Evolutionary conservation across 2,113 vertebrate species (phyloP), one percentile per base, ranked within the genome.

Genomic region (Hiodon alosoides): DNA sequence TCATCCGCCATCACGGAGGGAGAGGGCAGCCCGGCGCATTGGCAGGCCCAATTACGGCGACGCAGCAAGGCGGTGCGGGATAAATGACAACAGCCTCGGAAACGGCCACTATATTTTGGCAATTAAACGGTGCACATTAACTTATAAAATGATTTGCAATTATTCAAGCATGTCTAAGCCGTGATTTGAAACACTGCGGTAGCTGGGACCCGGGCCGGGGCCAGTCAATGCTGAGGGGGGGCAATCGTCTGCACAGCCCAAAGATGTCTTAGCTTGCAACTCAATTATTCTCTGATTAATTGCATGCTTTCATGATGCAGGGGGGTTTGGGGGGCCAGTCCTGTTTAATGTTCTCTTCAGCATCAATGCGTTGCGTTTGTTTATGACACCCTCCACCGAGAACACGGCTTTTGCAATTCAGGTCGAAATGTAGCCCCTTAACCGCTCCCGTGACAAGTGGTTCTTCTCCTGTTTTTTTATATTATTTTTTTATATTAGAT

Each of bases 221-320:
- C 52, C 65, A 46, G 69, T 46, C 16, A 11, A 8, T 65, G 50
- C 48, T 70, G 47, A 17, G 50, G 69, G 77, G 77, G 31, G 31
- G 31, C 31, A 2, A 76, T 47, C 17, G 75, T 31, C n/a, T 14
- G 5, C 52, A 11, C 53, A 16, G 61, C 52, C 9, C 58, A 62
- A 75, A 83, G 64, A 72, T 80, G 71, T 83, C 13, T 68, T 71
- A 69, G 64, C 82, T 79, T 76, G 77, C 77, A 9, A 57, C 64
- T 77, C 46, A 73, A 80, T 82, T 85, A 78, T 78, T 85, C 85
- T 80, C 78, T 82, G 82, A 79, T 85, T 84, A 84, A 87, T 81
- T 85, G 83, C 84, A 80, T 83, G 78, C 77, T 86, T 85, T 83
- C 80, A 85, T 81, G 85, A 84, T 73, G 82, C 82, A 83, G 82